Conservation (phyloP, 2,797 vertebrate species). For the Sebastes dallii region DNA sequence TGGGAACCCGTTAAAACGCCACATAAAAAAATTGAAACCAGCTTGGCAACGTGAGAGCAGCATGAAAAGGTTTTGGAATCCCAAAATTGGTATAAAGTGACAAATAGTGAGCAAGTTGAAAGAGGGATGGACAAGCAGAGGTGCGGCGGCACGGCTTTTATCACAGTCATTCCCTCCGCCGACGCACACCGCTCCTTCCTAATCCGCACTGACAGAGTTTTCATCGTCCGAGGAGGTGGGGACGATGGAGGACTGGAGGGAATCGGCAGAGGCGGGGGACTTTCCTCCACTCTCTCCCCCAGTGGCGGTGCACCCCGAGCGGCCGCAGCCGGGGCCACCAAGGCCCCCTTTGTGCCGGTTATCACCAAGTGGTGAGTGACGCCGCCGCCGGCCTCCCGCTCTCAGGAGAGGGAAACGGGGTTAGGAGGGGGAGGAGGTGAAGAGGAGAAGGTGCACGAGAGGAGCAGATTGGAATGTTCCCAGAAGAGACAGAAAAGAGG, state of each 20-base stretch:
- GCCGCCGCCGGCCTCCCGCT: slow-evolving; percentile 71
- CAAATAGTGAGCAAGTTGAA: slow-evolving; percentile 62
- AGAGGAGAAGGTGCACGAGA: slow-evolving; percentile 64
- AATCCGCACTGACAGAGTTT: slow-evolving; percentile 82
- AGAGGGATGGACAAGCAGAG: slow-evolving; percentile 56
- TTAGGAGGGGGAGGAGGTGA: slow-evolving; percentile 28
- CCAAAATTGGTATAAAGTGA: slow-evolving; percentile 72
- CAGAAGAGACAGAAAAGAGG: slow-evolving; percentile 60
- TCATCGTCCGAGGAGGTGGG: slow-evolving; percentile 70
- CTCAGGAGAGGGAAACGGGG: slow-evolving; percentile 52
- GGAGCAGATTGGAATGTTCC: slow-evolving; percentile 76
- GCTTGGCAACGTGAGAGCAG: slow-evolving; percentile 48
- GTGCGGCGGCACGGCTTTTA: slow-evolving; percentile 68
- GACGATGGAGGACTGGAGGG: slow-evolving; percentile 53
- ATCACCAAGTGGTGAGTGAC: slow-evolving; percentile 83
- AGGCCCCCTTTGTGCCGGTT: slow-evolving; percentile 81
- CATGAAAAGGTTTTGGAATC: slow-evolving; percentile 64
- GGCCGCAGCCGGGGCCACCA: slow-evolving; percentile 71
- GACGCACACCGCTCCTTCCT: slow-evolving; percentile 65
- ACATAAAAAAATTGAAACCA: slow-evolving; percentile 37
- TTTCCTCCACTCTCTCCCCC: slow-evolving; percentile 69
- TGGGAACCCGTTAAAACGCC: slow-evolving; percentile 44
- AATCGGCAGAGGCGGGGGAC: slow-evolving; percentile 47
- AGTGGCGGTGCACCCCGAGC: slow-evolving; percentile 52
- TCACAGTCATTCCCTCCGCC: slow-evolving; percentile 47